Base-by-base conservation (phyloP, 2,888 invertebrate species). In the Rhamphomyia laevipes region DNA sequence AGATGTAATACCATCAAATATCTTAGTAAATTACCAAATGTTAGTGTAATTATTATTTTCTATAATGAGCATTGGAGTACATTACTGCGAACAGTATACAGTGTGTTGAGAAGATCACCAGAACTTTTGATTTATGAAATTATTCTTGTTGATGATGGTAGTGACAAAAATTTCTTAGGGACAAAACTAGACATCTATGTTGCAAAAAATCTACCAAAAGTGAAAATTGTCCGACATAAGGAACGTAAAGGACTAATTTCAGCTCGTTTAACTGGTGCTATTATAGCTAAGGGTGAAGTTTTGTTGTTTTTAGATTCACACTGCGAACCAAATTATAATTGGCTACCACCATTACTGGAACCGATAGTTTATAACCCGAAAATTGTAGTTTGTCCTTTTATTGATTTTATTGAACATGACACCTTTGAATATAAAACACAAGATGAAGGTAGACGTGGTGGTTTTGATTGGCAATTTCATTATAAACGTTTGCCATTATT, bases 401-500 rank as follows among this genome's bases (percentile, higher is more conserved):
- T 97, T 53, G 96, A 97, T 72, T 94, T 96, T n/a, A 78, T 97
- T 47, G 92, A 92, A 0, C 72, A 79, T 68, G 90, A 90, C 61
- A 91, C 86, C 31, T 94, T 96, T 67, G 86, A 90, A 60, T 94
- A 95, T 67, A 78, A 89, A 46, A 85, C 94, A 0, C 95, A 96
- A 70, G 95, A 94, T 72, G 90, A 92, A 66, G 23, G 90, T 6
- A 87, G 96, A 0, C n/a, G n/a, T n/a, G n/a, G n/a, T n/a, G 93
- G 93, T 12, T 97, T 97, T 70, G 95, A 97, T 68, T 97, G 97
- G 97, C 89, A 95, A 66, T 81, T 97, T 63, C 94, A 82, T 71
- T 97, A 97, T 72, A 97, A 97, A 71, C 76, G 93, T 13, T 73
- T 94, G 55, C 92, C 94, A 0, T 63, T 93, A n/a, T 45, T 68